Conservation (phyloP, 2,113 vertebrate species). For the Nycticebus coucang region DNA sequence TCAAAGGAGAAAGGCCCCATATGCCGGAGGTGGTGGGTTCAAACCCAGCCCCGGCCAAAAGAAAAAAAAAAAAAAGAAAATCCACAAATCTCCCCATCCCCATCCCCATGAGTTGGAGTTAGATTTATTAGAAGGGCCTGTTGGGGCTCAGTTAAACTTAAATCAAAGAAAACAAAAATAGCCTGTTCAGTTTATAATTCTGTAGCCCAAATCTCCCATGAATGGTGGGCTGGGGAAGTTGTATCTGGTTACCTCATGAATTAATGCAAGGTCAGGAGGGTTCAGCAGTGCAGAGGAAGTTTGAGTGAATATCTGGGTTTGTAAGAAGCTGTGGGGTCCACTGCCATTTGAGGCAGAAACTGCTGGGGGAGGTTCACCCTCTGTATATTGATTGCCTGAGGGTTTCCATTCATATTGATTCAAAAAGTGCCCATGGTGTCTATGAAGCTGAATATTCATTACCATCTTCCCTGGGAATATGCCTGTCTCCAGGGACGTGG, state of each 20-base stretch:
- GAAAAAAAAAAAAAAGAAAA: too few relatives aligned
- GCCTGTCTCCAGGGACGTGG: neutral
- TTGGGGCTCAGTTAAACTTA: neutral
- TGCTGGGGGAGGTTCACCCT: neutral
- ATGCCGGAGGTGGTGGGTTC: too few relatives aligned
- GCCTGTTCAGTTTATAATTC: rapidly evolving
- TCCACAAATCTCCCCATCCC: neutral
- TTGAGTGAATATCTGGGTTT: neutral
- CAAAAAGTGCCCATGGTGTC: conserved; percentile 39
- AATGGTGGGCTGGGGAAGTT: neutral
- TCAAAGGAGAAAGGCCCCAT: too few relatives aligned
- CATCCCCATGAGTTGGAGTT: neutral
- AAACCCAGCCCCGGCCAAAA: too few relatives aligned
- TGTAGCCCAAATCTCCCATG: neutral
- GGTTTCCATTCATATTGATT: conserved; percentile 47
- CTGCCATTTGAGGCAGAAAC: neutral
- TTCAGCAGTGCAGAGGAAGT: neutral
- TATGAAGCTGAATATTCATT: neutral
- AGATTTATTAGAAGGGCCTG: neutral
- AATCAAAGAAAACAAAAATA: neutral
- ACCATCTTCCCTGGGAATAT: neutral
- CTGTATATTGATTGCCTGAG: neutral
- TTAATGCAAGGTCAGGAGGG: neutral
- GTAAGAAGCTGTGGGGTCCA: neutral
- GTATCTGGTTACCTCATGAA: neutral